Conservation (phyloP, 1,140 invertebrate species). For the Saccostrea glomerata region DNA sequence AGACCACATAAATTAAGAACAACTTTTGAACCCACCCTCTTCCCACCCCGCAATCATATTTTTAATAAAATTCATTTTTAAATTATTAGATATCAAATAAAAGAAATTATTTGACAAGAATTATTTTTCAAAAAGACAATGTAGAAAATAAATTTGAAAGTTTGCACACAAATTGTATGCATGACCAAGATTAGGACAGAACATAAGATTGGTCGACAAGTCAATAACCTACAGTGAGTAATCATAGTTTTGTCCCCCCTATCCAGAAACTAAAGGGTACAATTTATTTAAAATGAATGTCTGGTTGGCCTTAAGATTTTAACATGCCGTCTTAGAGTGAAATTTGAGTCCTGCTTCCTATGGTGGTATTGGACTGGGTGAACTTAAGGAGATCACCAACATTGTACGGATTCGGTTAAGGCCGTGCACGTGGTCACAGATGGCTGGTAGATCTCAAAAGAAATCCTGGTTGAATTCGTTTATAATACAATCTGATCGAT, state of each 20-base stretch:
- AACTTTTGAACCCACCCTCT: too few species aligned
- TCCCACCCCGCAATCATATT: too few species aligned
- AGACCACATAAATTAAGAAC: neutral
- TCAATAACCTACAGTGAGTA: too few species aligned
- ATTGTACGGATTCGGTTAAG: neutral
- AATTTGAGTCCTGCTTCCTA: neutral
- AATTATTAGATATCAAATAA: too few species aligned
- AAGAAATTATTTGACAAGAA: too few species aligned
- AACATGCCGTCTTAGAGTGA: neutral
- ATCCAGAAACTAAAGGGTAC: too few species aligned
- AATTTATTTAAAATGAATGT: neutral
- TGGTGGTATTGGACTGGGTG: slow-evolving; percentile 1
- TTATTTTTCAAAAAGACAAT: too few species aligned
- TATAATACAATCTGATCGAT: neutral
- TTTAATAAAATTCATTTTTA: too few species aligned
- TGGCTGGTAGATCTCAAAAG: slow-evolving; percentile 22
- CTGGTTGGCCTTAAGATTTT: neutral
- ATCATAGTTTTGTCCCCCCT: neutral
- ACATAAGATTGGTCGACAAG: too few species aligned
- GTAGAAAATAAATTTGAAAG: too few species aligned
- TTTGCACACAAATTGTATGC: too few species aligned
- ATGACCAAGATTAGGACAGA: too few species aligned
- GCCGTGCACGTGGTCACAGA: neutral
- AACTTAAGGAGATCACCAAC: neutral
- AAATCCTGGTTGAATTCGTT: neutral